Percentiles rank a stretch among this genome's conserved stretches.
Conservation (phyloP, 2,888 invertebrate genomes). For the Zaprionus obscuricornis region DNA sequence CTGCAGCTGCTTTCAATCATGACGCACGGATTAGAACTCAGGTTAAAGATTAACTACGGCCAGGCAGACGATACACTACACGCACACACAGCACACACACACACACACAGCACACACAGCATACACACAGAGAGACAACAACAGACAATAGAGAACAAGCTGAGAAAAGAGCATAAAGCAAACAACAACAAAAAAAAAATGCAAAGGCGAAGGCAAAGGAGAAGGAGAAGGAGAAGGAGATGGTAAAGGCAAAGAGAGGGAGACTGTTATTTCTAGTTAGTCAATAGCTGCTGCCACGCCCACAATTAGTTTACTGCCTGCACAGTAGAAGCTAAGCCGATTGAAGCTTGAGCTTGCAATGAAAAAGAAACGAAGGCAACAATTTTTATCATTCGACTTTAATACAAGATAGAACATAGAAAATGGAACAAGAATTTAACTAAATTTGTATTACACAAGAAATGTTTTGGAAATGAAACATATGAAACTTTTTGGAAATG, state of each 20-base stretch:
- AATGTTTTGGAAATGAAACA: too few relatives aligned
- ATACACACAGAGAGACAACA: conserved; percentile 1
- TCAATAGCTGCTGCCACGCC: conserved; percentile 30
- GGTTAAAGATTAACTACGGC: conserved; percentile 73
- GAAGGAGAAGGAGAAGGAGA: too few relatives aligned
- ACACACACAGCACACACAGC: too few relatives aligned
- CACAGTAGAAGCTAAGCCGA: conserved; percentile 41
- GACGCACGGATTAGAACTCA: conserved; percentile 73
- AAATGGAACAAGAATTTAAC: too few relatives aligned
- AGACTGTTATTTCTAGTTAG: conserved; percentile 25
- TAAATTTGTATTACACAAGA: too few relatives aligned
- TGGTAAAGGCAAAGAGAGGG: neutral
- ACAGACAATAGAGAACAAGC: neutral
- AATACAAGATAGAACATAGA: too few relatives aligned
- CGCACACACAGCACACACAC: too few relatives aligned
- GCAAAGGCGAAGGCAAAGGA: too few relatives aligned
- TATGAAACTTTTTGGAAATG: too few relatives aligned
- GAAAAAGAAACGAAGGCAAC: neutral
- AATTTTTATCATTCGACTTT: too few relatives aligned
- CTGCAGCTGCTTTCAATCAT: conserved; percentile 73
- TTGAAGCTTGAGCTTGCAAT: conserved; percentile 12
- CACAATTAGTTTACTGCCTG: conserved; percentile 17
- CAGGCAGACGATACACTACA: conserved; percentile 19
- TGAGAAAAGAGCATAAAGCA: too few relatives aligned
- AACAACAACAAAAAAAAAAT: too few relatives aligned